Evolutionary conservation across 2,797 vertebrate species (phyloP), one percentile per base, ranked within the genome.

Genomic region (Dromococcyx pavoninus): DNA sequence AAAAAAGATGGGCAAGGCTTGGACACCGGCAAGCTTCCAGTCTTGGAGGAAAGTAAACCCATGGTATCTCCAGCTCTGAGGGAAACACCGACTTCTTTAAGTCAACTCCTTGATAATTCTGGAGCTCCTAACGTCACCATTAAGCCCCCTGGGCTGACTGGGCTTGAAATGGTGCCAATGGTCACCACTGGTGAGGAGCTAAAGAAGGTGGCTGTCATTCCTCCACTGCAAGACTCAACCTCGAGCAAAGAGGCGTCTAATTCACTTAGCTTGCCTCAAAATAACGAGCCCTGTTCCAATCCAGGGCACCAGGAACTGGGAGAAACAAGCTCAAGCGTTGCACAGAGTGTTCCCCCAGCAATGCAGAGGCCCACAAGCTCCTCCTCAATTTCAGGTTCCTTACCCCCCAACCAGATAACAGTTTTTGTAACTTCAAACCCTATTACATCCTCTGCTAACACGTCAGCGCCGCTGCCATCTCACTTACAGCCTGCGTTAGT

Each of bases 391-490:
- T 98, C 98, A 37, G 95, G 96, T 91, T 83, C 98, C 44, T 94
- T 98, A 85, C 97, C 98, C 56, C 98, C 98, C 88, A 99, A 98
- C 96, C 99, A 99, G 94, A 99, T 99, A 94, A 99, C 99, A 65
- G 99, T 99, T 74, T 99, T 99, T 96, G 99, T 99, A 77, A 99
- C 99, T 64, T 99, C 99, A 70, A 99, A 99, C 96, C 98, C 99
- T 41, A 98, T 99, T 66, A 99, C 99, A 16, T 98, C 99, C 73
- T 97, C 99, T 88, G 96, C 98, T 79, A 98, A 97, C 69, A 98
- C 99, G 27, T 97, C 98, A 57, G 94, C 98, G 70, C 92, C 98
- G 0, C 78, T 98, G 93, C 96, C 98, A 19, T 98, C 98, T 91
- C 99, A 99, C 85, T 97, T 98, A 70, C 98, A 99, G 32, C 97